Percentiles rank a stretch among this genome's conserved stretches.
These are phyloP conservation scores for Ornithoptera alexandrae DNA, from an alignment of 2,888 invertebrate species.

Conservation along the genomic window DNA sequence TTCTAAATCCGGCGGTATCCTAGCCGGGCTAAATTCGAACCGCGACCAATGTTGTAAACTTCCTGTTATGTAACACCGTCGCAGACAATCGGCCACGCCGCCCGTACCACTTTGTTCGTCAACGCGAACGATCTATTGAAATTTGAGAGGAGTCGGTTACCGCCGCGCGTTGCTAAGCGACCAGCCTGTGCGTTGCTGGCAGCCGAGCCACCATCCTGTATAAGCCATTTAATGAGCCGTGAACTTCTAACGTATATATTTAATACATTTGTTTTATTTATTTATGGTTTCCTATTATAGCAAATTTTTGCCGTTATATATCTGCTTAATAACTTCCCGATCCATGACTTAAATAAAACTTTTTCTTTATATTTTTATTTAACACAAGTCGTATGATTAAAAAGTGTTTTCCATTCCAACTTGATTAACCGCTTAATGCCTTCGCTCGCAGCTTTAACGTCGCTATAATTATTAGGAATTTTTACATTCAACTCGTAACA, in stretches of 20 bases:
- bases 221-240: too few species aligned
- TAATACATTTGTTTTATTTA: too few species aligned
- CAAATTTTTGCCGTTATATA: too few species aligned
- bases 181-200: too few species aligned
- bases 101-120: slow-evolving; percentile 16
- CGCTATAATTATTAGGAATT: neutral
- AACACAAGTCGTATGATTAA: too few species aligned
- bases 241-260: too few species aligned
- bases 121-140: slow-evolving; percentile 19
- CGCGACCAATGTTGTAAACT: slow-evolving; percentile 48
- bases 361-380: too few species aligned
- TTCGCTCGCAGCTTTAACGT: neutral
- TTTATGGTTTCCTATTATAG: too few species aligned
- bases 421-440: neutral
- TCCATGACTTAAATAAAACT: too few species aligned
- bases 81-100: slow-evolving; percentile 48
- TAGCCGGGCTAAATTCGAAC: slow-evolving; percentile 64
- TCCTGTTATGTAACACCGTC: slow-evolving; percentile 63
- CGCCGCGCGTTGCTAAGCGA: slow-evolving; percentile 17
- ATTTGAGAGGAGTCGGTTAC: slow-evolving; percentile 11
- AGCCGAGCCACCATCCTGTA: too few species aligned
- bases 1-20: slow-evolving; percentile 70
- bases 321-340: too few species aligned
- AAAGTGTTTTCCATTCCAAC: neutral
- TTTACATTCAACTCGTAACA: neutral